A percentile compares a stretch with the other conserved stretches of the same genome.
phyloP scores from a whole-genome alignment of 1,140 invertebrate species.

The Megalonaias nervosa region DNA sequence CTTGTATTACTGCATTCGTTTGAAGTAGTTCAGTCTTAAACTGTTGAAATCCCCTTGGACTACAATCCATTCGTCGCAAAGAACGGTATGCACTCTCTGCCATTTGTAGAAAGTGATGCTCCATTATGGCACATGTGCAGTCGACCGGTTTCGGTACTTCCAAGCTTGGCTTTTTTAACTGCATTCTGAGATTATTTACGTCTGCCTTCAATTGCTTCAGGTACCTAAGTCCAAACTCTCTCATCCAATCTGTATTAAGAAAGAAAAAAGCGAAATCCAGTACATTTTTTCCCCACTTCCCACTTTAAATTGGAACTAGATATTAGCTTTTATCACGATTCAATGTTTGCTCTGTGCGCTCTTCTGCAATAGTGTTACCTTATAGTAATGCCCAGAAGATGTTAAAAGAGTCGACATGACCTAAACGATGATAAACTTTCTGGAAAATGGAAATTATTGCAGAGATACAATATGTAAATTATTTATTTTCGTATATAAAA shows the following conservation, averaged over 20 bases:
- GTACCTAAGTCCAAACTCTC: constrained; percentile 30
- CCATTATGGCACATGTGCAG: constrained; percentile 53
- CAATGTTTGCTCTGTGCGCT: no score
- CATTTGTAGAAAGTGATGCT: constrained; percentile 50
- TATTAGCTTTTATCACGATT: no score
- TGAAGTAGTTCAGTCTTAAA: constrained; percentile 46
- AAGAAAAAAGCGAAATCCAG: background rate
- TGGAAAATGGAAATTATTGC: no score
- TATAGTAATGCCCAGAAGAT: no score
- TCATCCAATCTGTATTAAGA: constrained; percentile 27
- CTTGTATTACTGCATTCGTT: constrained; percentile 48
- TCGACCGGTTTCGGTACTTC: constrained; percentile 17
- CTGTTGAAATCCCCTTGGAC: constrained; percentile 42
- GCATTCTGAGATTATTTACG: constrained; percentile 17
- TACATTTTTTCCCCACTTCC: no score
- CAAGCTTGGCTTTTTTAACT: constrained; percentile 21
- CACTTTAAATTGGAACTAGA: no score
- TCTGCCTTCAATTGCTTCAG: constrained; percentile 28
- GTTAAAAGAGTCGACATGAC: no score
- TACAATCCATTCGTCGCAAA: constrained; percentile 39
- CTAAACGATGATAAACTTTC: no score
- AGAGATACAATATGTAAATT: no score
- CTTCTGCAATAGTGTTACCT: no score
- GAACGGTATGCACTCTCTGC: constrained; percentile 47
- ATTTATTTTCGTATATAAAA: no score